phyloP scores from a whole-genome alignment of 2,888 invertebrate species.

The Abrostola triplasia region DNA sequence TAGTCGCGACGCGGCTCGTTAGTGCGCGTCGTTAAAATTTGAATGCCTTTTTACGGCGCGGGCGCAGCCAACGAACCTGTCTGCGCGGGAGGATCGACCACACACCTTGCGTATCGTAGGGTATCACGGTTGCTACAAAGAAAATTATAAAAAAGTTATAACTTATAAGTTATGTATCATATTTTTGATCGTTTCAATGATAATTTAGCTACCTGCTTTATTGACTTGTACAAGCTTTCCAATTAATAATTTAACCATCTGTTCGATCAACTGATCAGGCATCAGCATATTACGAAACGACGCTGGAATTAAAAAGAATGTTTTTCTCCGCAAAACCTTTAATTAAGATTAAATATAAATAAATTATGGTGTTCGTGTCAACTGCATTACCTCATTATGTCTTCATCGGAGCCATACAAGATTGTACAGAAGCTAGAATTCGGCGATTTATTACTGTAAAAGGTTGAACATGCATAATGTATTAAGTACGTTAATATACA shows the following conservation, averaged over 20 bases:
- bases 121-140: constrained; percentile 21
- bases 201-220: constrained; percentile 3
- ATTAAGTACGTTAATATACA: constrained; percentile 22
- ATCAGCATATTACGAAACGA: constrained; percentile 37
- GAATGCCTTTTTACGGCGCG: constrained; percentile 76
- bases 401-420: constrained; percentile 34
- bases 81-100: constrained; percentile 68
- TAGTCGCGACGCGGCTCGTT: constrained; percentile 59
- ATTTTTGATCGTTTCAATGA: constrained; percentile 1
- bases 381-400: constrained; percentile 37
- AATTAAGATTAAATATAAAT: constrained; percentile 45
- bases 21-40: constrained; percentile 76
- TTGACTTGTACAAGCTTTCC: constrained; percentile 13
- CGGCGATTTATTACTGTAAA: constrained; percentile 23
- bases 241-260: constrained; percentile 27
- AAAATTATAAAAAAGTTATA: constrained; percentile 4
- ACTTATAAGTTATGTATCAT: neutral
- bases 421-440: constrained; percentile 18
- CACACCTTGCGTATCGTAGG: constrained; percentile 67
- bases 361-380: constrained; percentile 37
- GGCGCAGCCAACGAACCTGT: constrained; percentile 74
- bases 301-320: constrained; percentile 16
- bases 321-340: constrained; percentile 30
- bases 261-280: constrained; percentile 15
- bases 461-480: constrained; percentile 24